A percentile compares a stretch with the other conserved stretches of the same genome.
Conservation (phyloP, 92 coral and sea anemone genomes). For the Desmophyllum pertusum region DNA sequence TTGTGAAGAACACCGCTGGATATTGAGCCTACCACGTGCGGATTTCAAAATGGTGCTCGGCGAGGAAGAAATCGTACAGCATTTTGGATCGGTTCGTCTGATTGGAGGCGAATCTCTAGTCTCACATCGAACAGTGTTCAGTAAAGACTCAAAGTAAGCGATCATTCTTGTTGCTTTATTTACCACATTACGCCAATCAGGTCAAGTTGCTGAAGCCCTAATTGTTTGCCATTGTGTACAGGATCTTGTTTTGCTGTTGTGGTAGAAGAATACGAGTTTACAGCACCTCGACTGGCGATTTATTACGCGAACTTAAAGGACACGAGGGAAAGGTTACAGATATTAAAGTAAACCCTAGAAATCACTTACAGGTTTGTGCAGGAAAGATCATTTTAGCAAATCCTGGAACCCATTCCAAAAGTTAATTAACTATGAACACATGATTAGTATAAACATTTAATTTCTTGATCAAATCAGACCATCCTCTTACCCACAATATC, state of each 20-base stretch:
- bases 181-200: not conserved
- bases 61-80: constrained; percentile 37
- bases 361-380: constrained; percentile 80
- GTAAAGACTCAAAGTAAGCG: constrained; percentile 87
- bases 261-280: constrained; percentile 81
- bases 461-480: not conserved
- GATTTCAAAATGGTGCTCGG: constrained; percentile 41
- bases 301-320: constrained; percentile 73
- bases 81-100: constrained; percentile 73
- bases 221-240: constrained; percentile 3
- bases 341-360: constrained; percentile 66
- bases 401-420: not conserved
- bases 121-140: constrained; percentile 72
- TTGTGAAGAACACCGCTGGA: constrained; percentile 9
- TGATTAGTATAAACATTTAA: too few relatives aligned
- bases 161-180: not conserved
- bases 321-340: constrained; percentile 74
- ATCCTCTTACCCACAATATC: not conserved
- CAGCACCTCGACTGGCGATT: constrained; percentile 79
- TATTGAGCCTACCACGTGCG: constrained; percentile 41
- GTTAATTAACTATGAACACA: too few relatives aligned
- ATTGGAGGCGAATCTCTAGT: constrained; percentile 95
- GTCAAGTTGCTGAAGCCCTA: not conserved
- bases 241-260: constrained; percentile 83
- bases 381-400: not conserved